Conservation (phyloP, 2,888 invertebrate genomes). For the Lomographa bimaculata region DNA sequence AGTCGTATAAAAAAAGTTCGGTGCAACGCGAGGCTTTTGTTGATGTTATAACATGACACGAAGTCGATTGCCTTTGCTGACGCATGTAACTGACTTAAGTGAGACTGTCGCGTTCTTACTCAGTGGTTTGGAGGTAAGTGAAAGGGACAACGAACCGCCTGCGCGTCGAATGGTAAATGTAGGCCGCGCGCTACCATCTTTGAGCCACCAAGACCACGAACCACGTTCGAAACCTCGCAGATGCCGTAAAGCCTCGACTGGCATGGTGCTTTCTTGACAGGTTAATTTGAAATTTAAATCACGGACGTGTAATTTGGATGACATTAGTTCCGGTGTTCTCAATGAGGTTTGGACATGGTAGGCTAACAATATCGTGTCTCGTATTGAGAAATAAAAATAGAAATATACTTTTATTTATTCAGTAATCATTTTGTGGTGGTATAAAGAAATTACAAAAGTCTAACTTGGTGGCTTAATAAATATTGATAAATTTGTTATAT, state of each 20-base stretch:
- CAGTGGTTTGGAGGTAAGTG: constrained; percentile 38
- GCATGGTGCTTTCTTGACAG: constrained; percentile 34
- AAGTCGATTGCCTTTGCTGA: constrained; percentile 56
- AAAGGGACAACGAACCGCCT: constrained; percentile 55
- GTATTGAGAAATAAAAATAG: too few relatives aligned
- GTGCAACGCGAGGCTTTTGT: constrained; percentile 54
- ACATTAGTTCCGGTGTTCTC: constrained; percentile 14
- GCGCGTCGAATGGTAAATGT: constrained; percentile 75
- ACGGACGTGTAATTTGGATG: constrained; percentile 13
- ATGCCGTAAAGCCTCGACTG: constrained; percentile 62
- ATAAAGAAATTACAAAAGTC: too few relatives aligned
- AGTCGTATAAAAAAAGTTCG: constrained; percentile 26
- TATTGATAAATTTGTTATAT: too few relatives aligned
- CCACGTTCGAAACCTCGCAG: constrained; percentile 52
- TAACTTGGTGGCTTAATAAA: too few relatives aligned
- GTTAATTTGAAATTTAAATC: constrained; percentile 8
- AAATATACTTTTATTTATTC: too few relatives aligned
- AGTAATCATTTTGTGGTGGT: too few relatives aligned
- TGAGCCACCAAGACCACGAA: constrained; percentile 37
- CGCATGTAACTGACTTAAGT: too few relatives aligned
- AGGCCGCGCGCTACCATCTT: constrained; percentile 79
- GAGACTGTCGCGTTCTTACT: constrained; percentile 47
- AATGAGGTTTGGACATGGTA: too few relatives aligned
- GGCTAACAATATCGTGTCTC: too few relatives aligned
- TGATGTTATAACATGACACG: constrained; percentile 50